Evolutionary conservation across 1,140 invertebrate genomes (phyloP), one percentile per base, ranked within the genome.

Genomic region (Trichomalopsis sarcophagae): DNA sequence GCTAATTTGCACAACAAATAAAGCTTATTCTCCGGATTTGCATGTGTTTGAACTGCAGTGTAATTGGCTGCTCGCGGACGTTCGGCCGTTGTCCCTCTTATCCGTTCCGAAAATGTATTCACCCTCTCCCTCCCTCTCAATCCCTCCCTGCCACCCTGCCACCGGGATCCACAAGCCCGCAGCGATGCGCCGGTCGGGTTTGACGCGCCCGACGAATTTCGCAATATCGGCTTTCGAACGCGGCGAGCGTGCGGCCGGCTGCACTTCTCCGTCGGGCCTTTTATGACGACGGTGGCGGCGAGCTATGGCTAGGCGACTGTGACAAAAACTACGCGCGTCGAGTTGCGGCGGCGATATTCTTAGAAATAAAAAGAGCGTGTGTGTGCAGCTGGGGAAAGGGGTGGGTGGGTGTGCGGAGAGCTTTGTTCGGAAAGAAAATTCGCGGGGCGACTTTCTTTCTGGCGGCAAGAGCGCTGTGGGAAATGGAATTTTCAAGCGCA

Each of bases 1-100:
- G 91, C 92, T 93, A 92, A 92, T 93, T 93, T 93, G 92, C 92
- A 93, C 92, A 93, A 93, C 93, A 93, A 93, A 93, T 93, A 93
- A 93, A 93, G 92, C 92, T 93, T 92, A 93, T 93, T 92, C 92
- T 90, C 87, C 87, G 90, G 92, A 93, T 93, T 93, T 93, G 93
- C 93, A 93, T 93, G 92, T 93, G 92, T 93, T 93, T 93, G 92
- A 93, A 93, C 92, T 92, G 89, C 91, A 90, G 90, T 93, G 92
- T 93, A 93, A 93, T 93, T 93, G 92, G 91, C 89, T 92, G 89
- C 68, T 79, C 21, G 77, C 68, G 40, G 73, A 75, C 36, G 73
- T 33, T 62, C 30, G 77, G 27, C 62, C 76, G 27, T 40, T 73
- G 40, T 71, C 75, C 36, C 40, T 75, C 74, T 77, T 78, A 66